Base-by-base conservation (phyloP, 2,797 vertebrate genomes). In the Tokudaia tokunoshimensis region DNA sequence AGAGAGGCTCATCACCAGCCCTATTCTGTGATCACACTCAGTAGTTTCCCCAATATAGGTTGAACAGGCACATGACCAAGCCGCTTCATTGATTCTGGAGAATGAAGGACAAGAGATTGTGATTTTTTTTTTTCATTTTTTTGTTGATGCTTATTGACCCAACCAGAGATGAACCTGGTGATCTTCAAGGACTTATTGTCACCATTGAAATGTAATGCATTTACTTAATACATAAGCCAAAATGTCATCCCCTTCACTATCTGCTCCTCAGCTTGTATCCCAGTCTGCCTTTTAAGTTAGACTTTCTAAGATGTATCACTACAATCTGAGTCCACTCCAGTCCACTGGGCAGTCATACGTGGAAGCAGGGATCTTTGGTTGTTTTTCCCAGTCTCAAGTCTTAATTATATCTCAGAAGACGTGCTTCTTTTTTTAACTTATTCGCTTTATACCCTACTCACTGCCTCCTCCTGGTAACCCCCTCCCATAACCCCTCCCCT, bases 1-100 rank as follows among this genome's bases (percentile, higher is more conserved):
- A 12, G 0, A 2, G 20, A 93, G 31, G 20, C 31, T 0, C 65
- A 79, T 1, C 0, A 47, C 4, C 65, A 80, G 1, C 1, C 31
- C 4, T 37, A 7, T 57, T 90, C 59, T 52, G 65, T 74, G 22
- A 67, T 88, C 61, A 72, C 67, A 29, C 12, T 55, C 20, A 67
- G 0, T 26, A 78, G 0, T 12, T 78, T 91, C 37, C 34, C 59
- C 7, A 44, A 15, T 6, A 67, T 4, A 34, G 6, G 14, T 12
- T 52, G 70, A 67, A 63, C 52, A 57, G 47, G 44, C 79, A 14
- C 37, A 12, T 4, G 34, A 4, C 37, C 63, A 17, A 24, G 14
- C 15, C 86, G 91, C 17, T n/a, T 75, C 57, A 6, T 5, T 79
- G 67, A 37, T 63, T 83, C 70, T 87, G 24, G 7, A n/a, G 29